These are phyloP conservation scores for Cheilinus undulatus DNA, from an alignment of 2,113 vertebrate species.

Conservation along the genomic window DNA sequence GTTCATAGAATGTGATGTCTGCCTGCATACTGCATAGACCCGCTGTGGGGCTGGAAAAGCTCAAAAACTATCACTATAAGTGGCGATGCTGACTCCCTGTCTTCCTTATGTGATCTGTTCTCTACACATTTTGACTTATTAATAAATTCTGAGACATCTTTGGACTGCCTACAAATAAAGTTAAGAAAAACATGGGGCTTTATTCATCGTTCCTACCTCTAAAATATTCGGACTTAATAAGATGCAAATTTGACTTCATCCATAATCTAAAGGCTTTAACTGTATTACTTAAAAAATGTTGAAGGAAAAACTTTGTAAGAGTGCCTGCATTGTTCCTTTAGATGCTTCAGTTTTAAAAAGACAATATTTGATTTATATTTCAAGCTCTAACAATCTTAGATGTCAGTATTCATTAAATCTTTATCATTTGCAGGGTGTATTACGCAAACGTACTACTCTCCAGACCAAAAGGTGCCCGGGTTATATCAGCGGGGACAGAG, in stretches of 20 bases:
- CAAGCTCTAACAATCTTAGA: background rate
- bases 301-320: background rate
- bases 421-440: conserved; percentile 24
- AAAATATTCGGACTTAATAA: background rate
- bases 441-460: conserved; percentile 24
- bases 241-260: background rate
- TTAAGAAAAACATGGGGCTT: background rate
- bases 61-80: conserved; percentile 11
- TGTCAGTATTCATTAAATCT: conserved; percentile 1
- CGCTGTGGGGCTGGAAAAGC: background rate
- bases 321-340: too few relatives aligned
- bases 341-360: background rate
- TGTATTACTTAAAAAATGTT: background rate
- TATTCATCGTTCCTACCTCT: background rate
- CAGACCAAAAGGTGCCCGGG: conserved; percentile 25
- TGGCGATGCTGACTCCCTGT: background rate
- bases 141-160: background rate
- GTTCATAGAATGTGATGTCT: conserved; percentile 4
- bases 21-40: background rate
- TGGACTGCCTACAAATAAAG: background rate
- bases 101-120: background rate
- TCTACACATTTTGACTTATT: background rate
- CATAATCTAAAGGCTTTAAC: background rate
- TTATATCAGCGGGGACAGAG: conserved; percentile 8
- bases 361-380: background rate